Percentiles rank a stretch among this genome's conserved stretches.
These are phyloP conservation scores for Nixonia krombeini DNA, from an alignment of 1,140 invertebrate genomes.

Conservation along the genomic window DNA sequence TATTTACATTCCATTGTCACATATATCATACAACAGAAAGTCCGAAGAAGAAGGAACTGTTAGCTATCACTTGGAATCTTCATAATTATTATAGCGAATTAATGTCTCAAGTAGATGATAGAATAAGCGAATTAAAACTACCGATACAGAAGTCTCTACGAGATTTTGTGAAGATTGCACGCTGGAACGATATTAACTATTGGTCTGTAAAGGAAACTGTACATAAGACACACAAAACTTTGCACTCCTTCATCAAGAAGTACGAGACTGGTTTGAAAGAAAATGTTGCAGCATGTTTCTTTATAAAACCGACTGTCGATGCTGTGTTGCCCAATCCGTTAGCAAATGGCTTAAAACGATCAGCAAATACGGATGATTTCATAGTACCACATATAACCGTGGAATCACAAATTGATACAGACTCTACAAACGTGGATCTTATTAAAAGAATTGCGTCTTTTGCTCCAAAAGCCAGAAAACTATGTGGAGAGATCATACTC, in stretches of 20 bases:
- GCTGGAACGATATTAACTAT: conserved; percentile 96
- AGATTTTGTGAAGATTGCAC: conserved; percentile 95
- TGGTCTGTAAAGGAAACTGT: conserved; percentile 92
- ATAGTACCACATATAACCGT: conserved; percentile 16
- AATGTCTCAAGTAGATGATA: conserved; percentile 73
- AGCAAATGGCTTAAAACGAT: not conserved
- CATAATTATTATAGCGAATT: conserved; percentile 91
- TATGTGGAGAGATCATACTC: conserved; percentile 76
- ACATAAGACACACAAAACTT: conserved; percentile 87
- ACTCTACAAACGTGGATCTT: conserved; percentile 57
- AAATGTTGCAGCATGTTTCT: conserved; percentile 57
- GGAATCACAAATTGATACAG: not conserved
- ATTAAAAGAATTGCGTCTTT: conserved; percentile 14
- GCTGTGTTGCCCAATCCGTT: conserved; percentile 17
- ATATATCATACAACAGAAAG: conserved; percentile 71
- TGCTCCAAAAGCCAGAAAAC: conserved; percentile 72
- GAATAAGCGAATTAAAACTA: conserved; percentile 77
- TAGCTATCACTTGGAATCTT: conserved; percentile 87
- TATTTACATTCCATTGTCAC: conserved; percentile 85
- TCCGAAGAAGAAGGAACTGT: conserved; percentile 72
- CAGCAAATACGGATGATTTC: conserved; percentile 47
- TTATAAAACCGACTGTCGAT: conserved; percentile 45
- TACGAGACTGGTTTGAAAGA: conserved; percentile 75
- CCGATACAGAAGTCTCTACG: conserved; percentile 94
- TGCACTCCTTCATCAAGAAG: conserved; percentile 89